phyloP scores from a whole-genome alignment of 2,888 invertebrate genomes.

The Agrochola lota region DNA sequence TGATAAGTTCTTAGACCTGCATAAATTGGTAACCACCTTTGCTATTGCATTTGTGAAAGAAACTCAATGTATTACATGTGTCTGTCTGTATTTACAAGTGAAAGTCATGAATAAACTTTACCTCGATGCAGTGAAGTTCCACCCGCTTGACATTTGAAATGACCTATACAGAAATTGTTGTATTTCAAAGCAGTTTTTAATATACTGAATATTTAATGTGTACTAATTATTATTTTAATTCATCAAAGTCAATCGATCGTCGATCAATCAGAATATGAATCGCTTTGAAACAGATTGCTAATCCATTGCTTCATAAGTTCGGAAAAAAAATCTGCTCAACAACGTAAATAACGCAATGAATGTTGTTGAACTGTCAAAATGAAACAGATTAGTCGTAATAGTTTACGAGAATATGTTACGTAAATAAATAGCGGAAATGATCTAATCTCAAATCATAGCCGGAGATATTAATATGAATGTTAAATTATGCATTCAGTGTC shows the following conservation, averaged over 20 bases:
- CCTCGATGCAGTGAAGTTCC: not conserved
- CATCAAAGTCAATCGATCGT: too few relatives aligned
- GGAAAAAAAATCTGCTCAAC: too few relatives aligned
- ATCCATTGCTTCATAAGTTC: too few relatives aligned
- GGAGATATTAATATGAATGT: not conserved
- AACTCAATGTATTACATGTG: not conserved
- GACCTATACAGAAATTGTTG: not conserved
- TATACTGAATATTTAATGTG: not conserved
- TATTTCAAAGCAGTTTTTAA: not conserved
- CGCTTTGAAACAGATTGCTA: too few relatives aligned
- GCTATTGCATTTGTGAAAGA: not conserved
- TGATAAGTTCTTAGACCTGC: not conserved
- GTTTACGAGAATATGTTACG: too few relatives aligned
- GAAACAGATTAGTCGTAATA: too few relatives aligned
- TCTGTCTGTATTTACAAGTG: not conserved
- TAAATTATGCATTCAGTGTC: not conserved
- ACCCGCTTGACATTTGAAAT: constrained; percentile 15
- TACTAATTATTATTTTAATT: not conserved
- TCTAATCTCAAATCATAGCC: constrained; percentile 1
- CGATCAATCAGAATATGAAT: too few relatives aligned
- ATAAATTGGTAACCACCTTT: not conserved
- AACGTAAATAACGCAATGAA: too few relatives aligned
- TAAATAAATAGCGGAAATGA: not conserved
- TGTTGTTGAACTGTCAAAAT: too few relatives aligned
- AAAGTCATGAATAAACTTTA: constrained; percentile 18